phyloP scores from a whole-genome alignment of 23 tunicate genomes.

The Aplidium turbinatum region DNA sequence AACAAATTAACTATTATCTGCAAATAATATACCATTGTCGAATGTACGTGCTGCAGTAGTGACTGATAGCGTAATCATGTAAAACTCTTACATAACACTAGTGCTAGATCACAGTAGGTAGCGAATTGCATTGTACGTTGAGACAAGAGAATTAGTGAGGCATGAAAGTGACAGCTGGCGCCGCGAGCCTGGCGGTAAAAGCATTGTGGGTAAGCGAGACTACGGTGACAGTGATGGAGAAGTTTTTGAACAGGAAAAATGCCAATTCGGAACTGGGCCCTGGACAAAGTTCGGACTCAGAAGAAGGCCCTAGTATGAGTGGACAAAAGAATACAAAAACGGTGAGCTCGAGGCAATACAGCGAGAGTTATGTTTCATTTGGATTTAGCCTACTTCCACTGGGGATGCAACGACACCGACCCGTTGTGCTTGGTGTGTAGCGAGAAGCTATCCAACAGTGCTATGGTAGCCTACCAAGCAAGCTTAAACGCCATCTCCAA shows the following conservation, averaged over 20 bases:
- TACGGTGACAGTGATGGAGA: conserved; percentile 42
- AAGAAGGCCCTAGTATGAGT: conserved; percentile 35
- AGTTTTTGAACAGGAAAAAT: conserved; percentile 40
- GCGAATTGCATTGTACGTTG: no score
- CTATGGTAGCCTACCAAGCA: conserved; percentile 49
- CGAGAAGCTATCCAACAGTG: conserved; percentile 43
- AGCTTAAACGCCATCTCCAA: conserved; percentile 46
- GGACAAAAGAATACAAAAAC: conserved; percentile 37
- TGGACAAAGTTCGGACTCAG: conserved; percentile 35
- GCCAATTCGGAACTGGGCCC: conserved; percentile 32
- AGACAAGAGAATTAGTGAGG: no score
- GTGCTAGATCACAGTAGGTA: no score
- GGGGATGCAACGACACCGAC: conserved; percentile 46
- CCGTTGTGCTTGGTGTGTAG: conserved; percentile 56
- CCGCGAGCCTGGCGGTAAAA: no score
- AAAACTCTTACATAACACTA: no score
- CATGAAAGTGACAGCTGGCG: no score
- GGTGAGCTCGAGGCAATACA: conserved; percentile 55
- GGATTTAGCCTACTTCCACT: conserved; percentile 43
- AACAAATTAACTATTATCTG: no score
- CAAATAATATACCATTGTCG: no score
- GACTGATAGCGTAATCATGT: no score
- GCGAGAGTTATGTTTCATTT: conserved; percentile 43
- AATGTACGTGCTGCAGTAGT: no score
- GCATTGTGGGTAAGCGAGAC: no score